Percentiles rank a stretch among this genome's conserved stretches.
Evolutionary conservation across 2,113 vertebrate genomes (phyloP).

Genomic region (Himantopus leucocephalus): DNA sequence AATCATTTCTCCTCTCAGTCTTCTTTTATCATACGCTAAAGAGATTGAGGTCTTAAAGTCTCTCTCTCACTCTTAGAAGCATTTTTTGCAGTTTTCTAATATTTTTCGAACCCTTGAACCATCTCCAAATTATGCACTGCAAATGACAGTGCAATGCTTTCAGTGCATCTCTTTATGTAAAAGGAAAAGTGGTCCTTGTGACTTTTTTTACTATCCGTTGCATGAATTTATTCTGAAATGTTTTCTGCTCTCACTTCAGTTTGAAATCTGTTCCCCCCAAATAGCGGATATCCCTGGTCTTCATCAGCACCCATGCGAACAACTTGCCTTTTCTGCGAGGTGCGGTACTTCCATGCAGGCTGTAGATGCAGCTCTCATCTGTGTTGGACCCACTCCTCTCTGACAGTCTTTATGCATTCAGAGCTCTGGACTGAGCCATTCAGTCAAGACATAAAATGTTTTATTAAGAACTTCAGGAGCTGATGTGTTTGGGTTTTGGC

Average conservation of each 20-base stretch:
- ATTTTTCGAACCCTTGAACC: background rate
- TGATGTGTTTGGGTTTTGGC: background rate
- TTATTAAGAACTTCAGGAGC: background rate
- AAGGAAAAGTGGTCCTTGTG: background rate
- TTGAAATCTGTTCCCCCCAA: background rate
- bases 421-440: background rate
- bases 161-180: background rate
- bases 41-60: background rate
- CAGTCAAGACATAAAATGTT: background rate
- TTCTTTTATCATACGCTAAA: background rate
- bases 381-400: background rate
- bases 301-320: background rate
- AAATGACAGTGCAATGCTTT: background rate
- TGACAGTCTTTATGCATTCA: background rate
- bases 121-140: background rate
- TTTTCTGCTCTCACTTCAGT: background rate
- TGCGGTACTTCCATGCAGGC: background rate
- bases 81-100: background rate
- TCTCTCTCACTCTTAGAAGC: background rate
- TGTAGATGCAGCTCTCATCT: background rate
- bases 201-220: background rate
- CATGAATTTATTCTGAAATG: background rate
- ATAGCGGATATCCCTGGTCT: background rate
- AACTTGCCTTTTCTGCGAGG: background rate
- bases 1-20: background rate